A percentile compares a stretch with the other conserved stretches of the same genome.
Conservation (phyloP, 2,888 invertebrate genomes). For the Augiades crinisus region DNA sequence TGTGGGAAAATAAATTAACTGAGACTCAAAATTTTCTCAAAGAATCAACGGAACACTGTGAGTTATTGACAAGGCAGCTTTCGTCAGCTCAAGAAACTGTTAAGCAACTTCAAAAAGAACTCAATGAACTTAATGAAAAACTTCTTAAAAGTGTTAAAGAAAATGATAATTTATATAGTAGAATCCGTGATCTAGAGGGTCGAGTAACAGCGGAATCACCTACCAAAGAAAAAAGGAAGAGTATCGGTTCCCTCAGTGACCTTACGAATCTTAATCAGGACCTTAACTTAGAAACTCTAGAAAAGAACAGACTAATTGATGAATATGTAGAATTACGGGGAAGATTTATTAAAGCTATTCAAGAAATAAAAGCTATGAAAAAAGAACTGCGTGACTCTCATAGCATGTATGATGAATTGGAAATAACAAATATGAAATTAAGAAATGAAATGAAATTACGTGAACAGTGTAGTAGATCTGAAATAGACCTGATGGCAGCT, state of each 20-base stretch:
- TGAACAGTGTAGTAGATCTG: constrained; percentile 85
- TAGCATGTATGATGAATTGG: constrained; percentile 89
- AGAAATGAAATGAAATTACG: constrained; percentile 86
- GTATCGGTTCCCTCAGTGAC: constrained; percentile 90
- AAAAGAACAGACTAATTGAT: constrained; percentile 89
- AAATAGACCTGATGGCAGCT: constrained; percentile 90
- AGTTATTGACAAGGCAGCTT: constrained; percentile 84
- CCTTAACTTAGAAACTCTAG: constrained; percentile 86
- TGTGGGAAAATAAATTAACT: constrained; percentile 84
- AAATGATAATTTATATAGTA: constrained; percentile 87
- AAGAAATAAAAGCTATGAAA: constrained; percentile 92
- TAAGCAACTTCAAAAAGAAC: constrained; percentile 85
- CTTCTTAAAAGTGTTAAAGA: constrained; percentile 87
- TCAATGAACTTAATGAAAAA: constrained; percentile 84
- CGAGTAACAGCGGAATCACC: constrained; percentile 73
- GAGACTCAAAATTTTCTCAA: constrained; percentile 86
- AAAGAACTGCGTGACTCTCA: constrained; percentile 90
- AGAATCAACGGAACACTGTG: constrained; percentile 85
- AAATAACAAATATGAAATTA: constrained; percentile 88
- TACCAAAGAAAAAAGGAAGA: constrained; percentile 82
- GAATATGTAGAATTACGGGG: constrained; percentile 89
- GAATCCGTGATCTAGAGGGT: constrained; percentile 87
- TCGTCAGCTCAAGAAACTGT: constrained; percentile 84
- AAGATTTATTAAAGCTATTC: constrained; percentile 90
- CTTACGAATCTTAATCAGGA: constrained; percentile 90